Base-by-base conservation (phyloP, 2,113 vertebrate species). In the Lamprotornis superbus region DNA sequence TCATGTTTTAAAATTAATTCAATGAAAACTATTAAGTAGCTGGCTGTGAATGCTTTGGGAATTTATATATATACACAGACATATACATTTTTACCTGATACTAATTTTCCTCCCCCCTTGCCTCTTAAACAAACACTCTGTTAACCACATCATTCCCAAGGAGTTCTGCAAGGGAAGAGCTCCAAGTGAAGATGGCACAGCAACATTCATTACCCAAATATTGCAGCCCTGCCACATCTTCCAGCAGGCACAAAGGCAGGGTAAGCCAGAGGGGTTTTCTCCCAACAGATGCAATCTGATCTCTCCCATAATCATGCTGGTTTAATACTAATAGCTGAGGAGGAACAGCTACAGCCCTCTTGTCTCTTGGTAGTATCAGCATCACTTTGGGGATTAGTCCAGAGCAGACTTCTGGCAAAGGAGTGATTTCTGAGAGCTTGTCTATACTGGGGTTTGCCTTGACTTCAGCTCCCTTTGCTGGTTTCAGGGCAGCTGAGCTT, bases 1-100 rank as follows among this genome's bases (percentile, higher is more conserved):
- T 97, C 94, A 96, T 59, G 63, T 98, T 98, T 98, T 97, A 91
- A 98, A 98, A 98, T 98, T 97, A 98, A 98, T 97, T 97, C 97
- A 98, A 95, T 97, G 96, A 98, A 98, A 97, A 96, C 94, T 96
- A 96, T 97, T 98, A 98, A 98, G 95, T 85, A 97, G 94, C 93
- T 97, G 96, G 97, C 96, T 49, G 93, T 84, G 90, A 98, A 97
- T 83, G 91, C 89, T 92, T 97, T 60, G n/a, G 94, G 86, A 97
- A 96, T 97, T 98, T 97, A 88, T 97, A 96, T 81, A 88, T 28
- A 89, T 37, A 55, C 55, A 88, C 31, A 95, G 89, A 79, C 30
- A 47, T 56, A 94, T 3, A 90, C 39, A 55, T 86, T 92, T 93
- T 74, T 94, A 93, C 85, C 94, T 96, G 90, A 97, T 97, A 94